A percentile compares a stretch with the other conserved stretches of the same genome.
phyloP scores from a whole-genome alignment of 2,797 vertebrate species.

The Siniperca obscura region DNA sequence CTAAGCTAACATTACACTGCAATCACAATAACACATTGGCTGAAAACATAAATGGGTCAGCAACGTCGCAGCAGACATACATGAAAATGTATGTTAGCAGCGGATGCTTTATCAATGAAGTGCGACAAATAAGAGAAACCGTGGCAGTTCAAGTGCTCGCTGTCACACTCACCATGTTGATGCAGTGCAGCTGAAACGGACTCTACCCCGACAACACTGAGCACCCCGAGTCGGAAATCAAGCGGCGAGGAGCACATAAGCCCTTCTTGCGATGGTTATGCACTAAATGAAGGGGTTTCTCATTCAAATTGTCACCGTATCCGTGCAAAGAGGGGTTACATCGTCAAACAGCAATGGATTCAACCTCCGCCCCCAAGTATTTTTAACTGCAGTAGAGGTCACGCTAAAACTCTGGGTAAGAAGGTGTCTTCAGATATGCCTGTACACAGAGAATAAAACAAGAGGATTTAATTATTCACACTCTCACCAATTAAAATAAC shows the following conservation, averaged over 20 bases:
- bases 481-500: fast-evolving
- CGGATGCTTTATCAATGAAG: background rate
- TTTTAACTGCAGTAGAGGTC: slow-evolving; percentile 89
- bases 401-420: slow-evolving; percentile 74
- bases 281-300: slow-evolving; percentile 67
- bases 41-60: background rate
- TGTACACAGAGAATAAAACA: slow-evolving; percentile 20
- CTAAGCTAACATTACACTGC: slow-evolving; percentile 46
- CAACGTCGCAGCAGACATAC: background rate
- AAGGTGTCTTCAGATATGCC: slow-evolving; percentile 68
- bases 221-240: slow-evolving; percentile 81
- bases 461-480: fast-evolving
- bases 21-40: background rate
- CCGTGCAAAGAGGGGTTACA: slow-evolving; percentile 61
- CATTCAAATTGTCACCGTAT: slow-evolving; percentile 56
- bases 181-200: slow-evolving; percentile 80
- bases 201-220: slow-evolving; percentile 82
- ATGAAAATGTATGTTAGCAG: background rate
- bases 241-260: slow-evolving; percentile 86
- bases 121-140: background rate
- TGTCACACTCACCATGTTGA: slow-evolving; percentile 85
- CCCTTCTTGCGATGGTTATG: slow-evolving; percentile 71
- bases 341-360: slow-evolving; percentile 69
- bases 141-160: slow-evolving; percentile 36
- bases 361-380: slow-evolving; percentile 78